These are phyloP conservation scores for Lepidothrix coronata DNA, from an alignment of 2,113 vertebrate species.

Conservation along the genomic window DNA sequence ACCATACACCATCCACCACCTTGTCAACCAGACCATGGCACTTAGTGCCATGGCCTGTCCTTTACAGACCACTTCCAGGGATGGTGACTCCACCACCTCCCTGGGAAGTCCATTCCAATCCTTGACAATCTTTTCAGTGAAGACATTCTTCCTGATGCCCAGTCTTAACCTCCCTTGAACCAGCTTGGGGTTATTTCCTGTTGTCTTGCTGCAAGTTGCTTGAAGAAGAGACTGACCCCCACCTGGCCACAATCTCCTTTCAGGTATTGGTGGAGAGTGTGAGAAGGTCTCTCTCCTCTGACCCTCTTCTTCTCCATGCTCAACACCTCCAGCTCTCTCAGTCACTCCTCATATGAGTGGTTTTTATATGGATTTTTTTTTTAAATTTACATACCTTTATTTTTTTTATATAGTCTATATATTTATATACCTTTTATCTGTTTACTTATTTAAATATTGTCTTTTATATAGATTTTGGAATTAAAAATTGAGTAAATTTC, in stretches of 20 bases:
- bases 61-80: neutral
- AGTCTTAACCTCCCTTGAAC: neutral
- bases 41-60: neutral
- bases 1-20: fast-evolving
- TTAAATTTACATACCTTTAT: neutral
- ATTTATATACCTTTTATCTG: fast-evolving
- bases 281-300: neutral
- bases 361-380: neutral
- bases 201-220: neutral
- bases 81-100: neutral
- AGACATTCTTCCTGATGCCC: neutral
- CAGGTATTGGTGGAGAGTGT: neutral
- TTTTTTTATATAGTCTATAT: neutral
- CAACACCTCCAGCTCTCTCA: neutral
- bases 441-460: neutral
- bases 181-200: neutral
- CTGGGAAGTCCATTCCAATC: neutral
- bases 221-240: too few relatives aligned
- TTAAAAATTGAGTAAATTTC: neutral
- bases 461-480: neutral
- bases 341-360: neutral
- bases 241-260: neutral
- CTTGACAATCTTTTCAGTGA: neutral
- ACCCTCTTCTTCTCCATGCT: neutral
- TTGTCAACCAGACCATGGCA: neutral